Percentiles rank a stretch among this genome's conserved stretches.
Conservation (phyloP, 2,113 vertebrate genomes). For the Eonycteris spelaea region DNA sequence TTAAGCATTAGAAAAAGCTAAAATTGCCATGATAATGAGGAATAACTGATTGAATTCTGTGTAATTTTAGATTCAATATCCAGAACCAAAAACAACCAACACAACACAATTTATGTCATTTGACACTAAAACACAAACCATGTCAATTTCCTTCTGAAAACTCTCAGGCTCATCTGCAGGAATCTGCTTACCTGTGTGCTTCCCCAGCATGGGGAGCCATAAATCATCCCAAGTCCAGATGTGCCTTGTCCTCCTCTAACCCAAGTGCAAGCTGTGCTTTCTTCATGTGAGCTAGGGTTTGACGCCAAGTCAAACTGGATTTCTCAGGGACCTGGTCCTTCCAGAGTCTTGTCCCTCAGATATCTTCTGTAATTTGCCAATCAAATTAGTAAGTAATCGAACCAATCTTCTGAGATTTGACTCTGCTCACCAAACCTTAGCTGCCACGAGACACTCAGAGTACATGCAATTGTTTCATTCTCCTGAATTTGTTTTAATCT, state of each 20-base stretch:
- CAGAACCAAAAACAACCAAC: neutral
- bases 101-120: neutral
- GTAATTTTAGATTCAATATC: neutral
- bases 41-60: neutral
- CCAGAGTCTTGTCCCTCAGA: neutral
- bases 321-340: neutral
- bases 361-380: neutral
- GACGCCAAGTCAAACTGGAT: neutral
- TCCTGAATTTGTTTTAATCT: neutral
- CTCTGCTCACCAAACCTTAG: neutral
- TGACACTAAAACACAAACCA: neutral
- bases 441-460: neutral
- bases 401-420: neutral
- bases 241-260: too few relatives aligned
- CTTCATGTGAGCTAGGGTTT: neutral
- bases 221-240: rapidly evolving
- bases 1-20: neutral
- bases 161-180: rapidly evolving
- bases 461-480: neutral
- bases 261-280: neutral
- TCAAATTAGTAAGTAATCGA: neutral
- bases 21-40: neutral
- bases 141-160: neutral
- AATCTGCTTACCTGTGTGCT: neutral
- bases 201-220: too few relatives aligned